Conservation (phyloP, 2,888 invertebrate genomes). For the Dryobota labecula region DNA sequence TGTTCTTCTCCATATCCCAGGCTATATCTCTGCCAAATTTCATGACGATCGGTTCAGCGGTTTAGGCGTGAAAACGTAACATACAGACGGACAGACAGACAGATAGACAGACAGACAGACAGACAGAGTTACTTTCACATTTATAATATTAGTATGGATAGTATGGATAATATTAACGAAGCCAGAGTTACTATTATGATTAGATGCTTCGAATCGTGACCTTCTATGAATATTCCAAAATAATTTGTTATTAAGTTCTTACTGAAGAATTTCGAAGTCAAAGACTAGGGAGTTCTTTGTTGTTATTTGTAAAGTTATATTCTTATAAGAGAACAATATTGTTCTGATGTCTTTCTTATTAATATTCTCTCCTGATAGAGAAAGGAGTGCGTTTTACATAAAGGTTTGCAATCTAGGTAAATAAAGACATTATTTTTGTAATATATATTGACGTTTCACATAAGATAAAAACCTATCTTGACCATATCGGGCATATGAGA, state of each 20-base stretch:
- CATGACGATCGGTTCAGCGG: too few relatives aligned
- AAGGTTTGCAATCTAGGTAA: background rate
- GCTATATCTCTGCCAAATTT: too few relatives aligned
- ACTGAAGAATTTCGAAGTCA: background rate
- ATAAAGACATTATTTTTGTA: background rate
- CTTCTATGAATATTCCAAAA: background rate
- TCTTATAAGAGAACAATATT: background rate
- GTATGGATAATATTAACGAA: constrained; percentile 16
- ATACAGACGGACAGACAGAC: too few relatives aligned
- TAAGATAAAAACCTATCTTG: too few relatives aligned
- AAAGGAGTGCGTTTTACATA: background rate
- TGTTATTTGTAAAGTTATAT: background rate
- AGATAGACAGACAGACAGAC: too few relatives aligned
- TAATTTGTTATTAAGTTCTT: background rate
- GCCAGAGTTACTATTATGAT: background rate
- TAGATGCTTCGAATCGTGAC: background rate
- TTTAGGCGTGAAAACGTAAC: too few relatives aligned
- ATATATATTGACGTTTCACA: background rate
- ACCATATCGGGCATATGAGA: background rate
- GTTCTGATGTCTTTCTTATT: background rate
- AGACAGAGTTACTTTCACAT: too few relatives aligned
- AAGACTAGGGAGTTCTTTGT: background rate
- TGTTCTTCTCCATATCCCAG: too few relatives aligned
- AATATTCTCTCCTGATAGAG: background rate
- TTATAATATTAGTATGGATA: too few relatives aligned